phyloP scores from a whole-genome alignment of 2,797 vertebrate species.

The Sebastes minor region DNA sequence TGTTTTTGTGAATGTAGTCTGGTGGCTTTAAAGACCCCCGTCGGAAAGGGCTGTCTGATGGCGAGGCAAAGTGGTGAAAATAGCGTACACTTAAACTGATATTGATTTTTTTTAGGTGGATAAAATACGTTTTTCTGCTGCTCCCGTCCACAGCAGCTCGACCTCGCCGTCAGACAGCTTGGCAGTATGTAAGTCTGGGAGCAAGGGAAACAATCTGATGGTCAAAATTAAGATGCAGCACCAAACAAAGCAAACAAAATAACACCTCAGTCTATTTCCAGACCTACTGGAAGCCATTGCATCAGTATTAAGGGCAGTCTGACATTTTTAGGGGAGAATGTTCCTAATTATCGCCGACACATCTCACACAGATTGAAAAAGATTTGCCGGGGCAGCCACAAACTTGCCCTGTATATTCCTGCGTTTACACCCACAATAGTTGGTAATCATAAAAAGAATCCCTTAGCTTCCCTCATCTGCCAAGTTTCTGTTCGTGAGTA shows the following conservation, averaged over 20 bases:
- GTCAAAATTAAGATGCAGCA: not conserved
- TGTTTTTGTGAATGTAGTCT: too few relatives aligned
- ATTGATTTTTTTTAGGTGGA: too few relatives aligned
- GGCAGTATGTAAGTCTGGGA: not conserved
- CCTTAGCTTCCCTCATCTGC: not conserved
- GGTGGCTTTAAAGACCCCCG: too few relatives aligned
- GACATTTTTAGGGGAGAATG: not conserved
- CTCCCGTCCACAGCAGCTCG: too few relatives aligned
- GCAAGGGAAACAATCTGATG: not conserved
- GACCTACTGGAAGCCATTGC: not conserved
- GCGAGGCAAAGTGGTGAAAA: too few relatives aligned
- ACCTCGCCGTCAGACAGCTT: too few relatives aligned
- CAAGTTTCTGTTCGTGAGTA: not conserved
- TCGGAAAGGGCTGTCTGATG: too few relatives aligned
- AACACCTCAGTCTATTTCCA: not conserved
- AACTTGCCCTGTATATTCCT: constrained; percentile 34
- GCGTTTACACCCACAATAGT: not conserved
- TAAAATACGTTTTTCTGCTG: too few relatives aligned
- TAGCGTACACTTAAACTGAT: too few relatives aligned
- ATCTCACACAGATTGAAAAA: not conserved
- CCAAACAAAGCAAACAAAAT: too few relatives aligned
- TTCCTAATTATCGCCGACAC: not conserved
- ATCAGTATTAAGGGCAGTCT: not conserved
- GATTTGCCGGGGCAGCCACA: not conserved
- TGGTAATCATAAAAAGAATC: not conserved